Percentiles rank a stretch among this genome's conserved stretches.
phyloP scores from a whole-genome alignment of 2,113 vertebrate species.

The Semicossyphus pulcher region DNA sequence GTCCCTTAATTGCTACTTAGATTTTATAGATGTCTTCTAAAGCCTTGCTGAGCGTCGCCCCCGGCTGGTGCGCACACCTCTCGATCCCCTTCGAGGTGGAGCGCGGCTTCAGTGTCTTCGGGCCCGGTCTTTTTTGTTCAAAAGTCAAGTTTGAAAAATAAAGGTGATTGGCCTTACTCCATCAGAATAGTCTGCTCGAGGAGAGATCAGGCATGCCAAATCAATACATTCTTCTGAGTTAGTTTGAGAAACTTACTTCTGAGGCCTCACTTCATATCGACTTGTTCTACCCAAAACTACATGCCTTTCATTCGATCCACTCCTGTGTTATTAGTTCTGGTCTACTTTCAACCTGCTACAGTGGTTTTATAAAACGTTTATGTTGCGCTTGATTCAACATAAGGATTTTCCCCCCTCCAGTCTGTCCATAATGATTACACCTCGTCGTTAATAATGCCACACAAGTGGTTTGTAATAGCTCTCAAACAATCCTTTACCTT shows the following conservation, averaged over 20 bases:
- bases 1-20: slow-evolving; percentile 33
- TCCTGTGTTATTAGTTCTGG: neutral
- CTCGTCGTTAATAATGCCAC: slow-evolving; percentile 7
- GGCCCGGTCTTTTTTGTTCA: slow-evolving; percentile 16
- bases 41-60: no score
- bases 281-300: slow-evolving; percentile 8
- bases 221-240: slow-evolving; percentile 59
- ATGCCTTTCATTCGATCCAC: slow-evolving; percentile 10
- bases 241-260: slow-evolving; percentile 55
- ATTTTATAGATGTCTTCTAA: slow-evolving; percentile 50
- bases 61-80: slow-evolving; percentile 23
- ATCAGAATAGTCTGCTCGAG: slow-evolving; percentile 43
- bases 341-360: neutral
- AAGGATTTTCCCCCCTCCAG: no score
- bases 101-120: slow-evolving; percentile 13
- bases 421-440: slow-evolving; percentile 7
- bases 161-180: slow-evolving; percentile 46
- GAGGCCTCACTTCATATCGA: slow-evolving; percentile 26
- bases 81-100: no score
- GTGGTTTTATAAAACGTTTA: no score
- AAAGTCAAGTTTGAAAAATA: slow-evolving; percentile 55
- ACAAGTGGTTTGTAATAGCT: slow-evolving; percentile 35
- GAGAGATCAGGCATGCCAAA: slow-evolving; percentile 43
- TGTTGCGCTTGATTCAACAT: no score
- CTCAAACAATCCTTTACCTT: slow-evolving; percentile 25